Percentiles rank a stretch among this genome's conserved stretches.
Evolutionary conservation across 2,888 invertebrate genomes (phyloP).

Genomic region (Temnothorax ravouxi): DNA sequence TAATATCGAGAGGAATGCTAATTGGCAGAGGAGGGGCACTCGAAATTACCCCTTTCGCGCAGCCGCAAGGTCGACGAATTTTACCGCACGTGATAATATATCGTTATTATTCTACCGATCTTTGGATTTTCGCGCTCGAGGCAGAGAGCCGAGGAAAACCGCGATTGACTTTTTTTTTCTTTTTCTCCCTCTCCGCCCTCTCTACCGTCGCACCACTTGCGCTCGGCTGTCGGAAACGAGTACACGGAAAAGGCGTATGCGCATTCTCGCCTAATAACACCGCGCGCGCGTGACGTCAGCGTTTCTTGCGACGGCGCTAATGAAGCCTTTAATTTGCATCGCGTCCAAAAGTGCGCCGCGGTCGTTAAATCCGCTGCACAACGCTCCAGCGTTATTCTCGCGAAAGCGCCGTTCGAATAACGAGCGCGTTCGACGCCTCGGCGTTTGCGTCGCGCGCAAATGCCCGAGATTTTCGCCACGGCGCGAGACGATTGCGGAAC

Average conservation of each 20-base stretch:
- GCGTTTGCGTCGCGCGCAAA: not conserved
- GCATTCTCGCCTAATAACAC: constrained; percentile 47
- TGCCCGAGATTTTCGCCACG: not conserved
- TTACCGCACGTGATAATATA: not conserved
- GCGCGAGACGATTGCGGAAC: not conserved
- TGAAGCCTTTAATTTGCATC: constrained; percentile 55
- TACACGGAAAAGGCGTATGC: constrained; percentile 51
- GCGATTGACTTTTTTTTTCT: not conserved
- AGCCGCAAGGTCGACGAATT: constrained; percentile 13
- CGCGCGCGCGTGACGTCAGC: constrained; percentile 31
- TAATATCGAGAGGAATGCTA: constrained; percentile 17
- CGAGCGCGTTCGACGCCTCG: not conserved
- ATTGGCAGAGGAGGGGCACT: not conserved
- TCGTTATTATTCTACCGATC: not conserved
- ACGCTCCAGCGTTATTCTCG: not conserved
- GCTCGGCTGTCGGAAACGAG: constrained; percentile 1
- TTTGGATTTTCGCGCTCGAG: not conserved
- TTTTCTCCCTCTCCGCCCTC: accelerated
- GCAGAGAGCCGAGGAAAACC: constrained; percentile 11
- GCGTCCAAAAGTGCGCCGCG: constrained; percentile 36
- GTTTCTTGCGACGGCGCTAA: constrained; percentile 52
- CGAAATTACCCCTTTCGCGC: constrained; percentile 10
- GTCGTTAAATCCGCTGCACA: constrained; percentile 36
- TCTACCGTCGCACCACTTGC: not conserved
- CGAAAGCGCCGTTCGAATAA: constrained; percentile 3